A percentile compares a stretch with the other conserved stretches of the same genome.
Conservation (phyloP, 53 echinoderm and acorn worm species). For the Crossaster papposus region DNA sequence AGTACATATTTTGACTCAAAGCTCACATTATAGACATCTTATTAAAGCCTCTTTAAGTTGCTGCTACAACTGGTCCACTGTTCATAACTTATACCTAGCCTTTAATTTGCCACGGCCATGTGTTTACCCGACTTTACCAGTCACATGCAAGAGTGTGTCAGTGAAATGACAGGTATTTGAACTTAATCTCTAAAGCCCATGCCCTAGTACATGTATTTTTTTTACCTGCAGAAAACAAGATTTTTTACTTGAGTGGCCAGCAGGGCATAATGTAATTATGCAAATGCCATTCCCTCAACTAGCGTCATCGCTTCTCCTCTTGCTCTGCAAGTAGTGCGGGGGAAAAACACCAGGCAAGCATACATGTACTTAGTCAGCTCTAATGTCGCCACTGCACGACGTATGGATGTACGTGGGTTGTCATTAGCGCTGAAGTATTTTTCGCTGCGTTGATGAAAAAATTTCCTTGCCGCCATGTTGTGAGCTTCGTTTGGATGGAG, state of each 20-base stretch:
- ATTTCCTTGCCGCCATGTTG: conserved; percentile 53
- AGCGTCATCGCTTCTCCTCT: not conserved
- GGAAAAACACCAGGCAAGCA: not conserved
- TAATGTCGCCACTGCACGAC: not conserved
- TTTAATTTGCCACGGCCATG: no score
- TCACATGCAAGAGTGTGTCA: no score
- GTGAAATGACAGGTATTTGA: no score
- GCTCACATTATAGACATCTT: no score
- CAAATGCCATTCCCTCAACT: conserved; percentile 38
- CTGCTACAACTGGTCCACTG: no score
- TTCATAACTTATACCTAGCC: no score
- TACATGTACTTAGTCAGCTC: conserved; percentile 19
- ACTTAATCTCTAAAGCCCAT: no score
- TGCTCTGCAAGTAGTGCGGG: not conserved
- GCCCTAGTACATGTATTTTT: no score
- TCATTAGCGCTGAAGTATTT: not conserved
- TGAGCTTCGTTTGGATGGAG: conserved; percentile 29
- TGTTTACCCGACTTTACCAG: no score
- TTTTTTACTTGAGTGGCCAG: conserved; percentile 35
- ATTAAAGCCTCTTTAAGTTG: no score
- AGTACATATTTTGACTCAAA: no score
- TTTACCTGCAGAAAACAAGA: conserved; percentile 1
- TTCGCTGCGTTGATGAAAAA: conserved; percentile 32
- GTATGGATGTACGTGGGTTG: conserved; percentile 9
- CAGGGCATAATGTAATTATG: conserved; percentile 23